Base-by-base conservation (phyloP, 2,888 invertebrate species). In the Caenorhabditis plicata region DNA sequence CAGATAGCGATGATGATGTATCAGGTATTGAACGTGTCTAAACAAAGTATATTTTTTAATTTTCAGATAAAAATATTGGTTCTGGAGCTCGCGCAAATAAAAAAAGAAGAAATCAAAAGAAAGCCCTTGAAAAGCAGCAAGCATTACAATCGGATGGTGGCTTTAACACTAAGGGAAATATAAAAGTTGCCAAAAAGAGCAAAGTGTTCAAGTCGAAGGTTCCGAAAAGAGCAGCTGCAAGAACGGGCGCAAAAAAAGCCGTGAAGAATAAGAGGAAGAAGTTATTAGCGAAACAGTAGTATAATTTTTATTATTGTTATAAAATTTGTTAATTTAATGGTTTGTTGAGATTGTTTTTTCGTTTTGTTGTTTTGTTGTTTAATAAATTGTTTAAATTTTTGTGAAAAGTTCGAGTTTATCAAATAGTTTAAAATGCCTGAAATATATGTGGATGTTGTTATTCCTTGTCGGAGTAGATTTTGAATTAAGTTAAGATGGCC, bases 251-350 rank as follows among this genome's bases (percentile, higher is more conserved):
- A 5, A 61, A 62, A 31, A 42, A 44, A 26, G 58, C 65, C 31
- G 56, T 68, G 35, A 71, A 68, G 40, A 68, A 65, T 40, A 54
- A 53, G 46, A 61, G 71, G 53, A 71, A 64, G 65, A 67, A 62
- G 52, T 51, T 71, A 54, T 36, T 68, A 23, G 55, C 54, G 7
- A 67, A 67, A 36, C 47, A 38, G 20, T 39, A 42, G 15, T 39
- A 47, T 15, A 15, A 11, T n/a, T 13, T n/a, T 25, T 5, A 19
- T 23, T 15, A 35, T 35, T 35, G 11, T n/a, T n/a, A n/a, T n/a
- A n/a, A n/a, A n/a, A n/a, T n/a, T n/a, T n/a, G n/a, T n/a, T n/a
- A n/a, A n/a, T n/a, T n/a, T n/a, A n/a, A n/a, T 20, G 13, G 7
- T 40, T 48, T 27, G n/a, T 29, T 2, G 32, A 15, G 8, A n/a